These are phyloP conservation scores for Alligator mississippiensis DNA, from an alignment of 2,113 vertebrate species.

Conservation along the genomic window DNA sequence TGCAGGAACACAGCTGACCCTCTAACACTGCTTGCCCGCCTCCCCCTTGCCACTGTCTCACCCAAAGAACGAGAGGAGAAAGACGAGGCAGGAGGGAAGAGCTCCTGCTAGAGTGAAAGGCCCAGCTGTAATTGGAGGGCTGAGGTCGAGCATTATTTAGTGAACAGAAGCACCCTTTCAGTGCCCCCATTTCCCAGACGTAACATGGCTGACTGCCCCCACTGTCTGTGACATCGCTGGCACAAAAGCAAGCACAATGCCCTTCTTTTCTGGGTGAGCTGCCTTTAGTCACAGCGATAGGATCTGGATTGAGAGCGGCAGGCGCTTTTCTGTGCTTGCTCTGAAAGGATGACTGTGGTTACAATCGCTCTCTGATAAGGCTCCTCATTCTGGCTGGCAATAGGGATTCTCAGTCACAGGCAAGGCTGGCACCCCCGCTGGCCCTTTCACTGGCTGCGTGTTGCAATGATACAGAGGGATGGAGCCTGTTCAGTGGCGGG, in stretches of 20 bases:
- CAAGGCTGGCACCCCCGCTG: background rate
- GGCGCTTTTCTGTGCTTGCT: background rate
- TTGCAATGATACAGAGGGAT: background rate
- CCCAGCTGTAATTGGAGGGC: background rate
- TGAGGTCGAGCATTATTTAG: background rate
- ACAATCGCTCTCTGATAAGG: background rate
- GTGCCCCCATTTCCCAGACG: background rate
- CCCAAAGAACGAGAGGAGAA: rapidly evolving
- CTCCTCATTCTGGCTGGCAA: background rate
- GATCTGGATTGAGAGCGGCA: background rate
- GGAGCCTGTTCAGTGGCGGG: background rate
- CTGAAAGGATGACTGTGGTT: background rate
- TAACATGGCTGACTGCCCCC: background rate
- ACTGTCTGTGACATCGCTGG: background rate
- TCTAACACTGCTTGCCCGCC: background rate
- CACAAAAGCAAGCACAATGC: background rate
- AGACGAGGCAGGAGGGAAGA: background rate
- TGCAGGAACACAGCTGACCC: background rate
- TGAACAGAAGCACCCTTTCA: background rate
- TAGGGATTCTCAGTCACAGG: background rate
- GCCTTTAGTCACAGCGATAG: background rate
- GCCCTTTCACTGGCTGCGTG: background rate
- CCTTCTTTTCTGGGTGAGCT: background rate
- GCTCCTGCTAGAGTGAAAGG: rapidly evolving
- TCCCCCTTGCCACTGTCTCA: background rate